A percentile compares a stretch with the other conserved stretches of the same genome.
These are phyloP conservation scores for Bombus waltoni DNA, from an alignment of 1,140 invertebrate genomes.

Conservation along the genomic window DNA sequence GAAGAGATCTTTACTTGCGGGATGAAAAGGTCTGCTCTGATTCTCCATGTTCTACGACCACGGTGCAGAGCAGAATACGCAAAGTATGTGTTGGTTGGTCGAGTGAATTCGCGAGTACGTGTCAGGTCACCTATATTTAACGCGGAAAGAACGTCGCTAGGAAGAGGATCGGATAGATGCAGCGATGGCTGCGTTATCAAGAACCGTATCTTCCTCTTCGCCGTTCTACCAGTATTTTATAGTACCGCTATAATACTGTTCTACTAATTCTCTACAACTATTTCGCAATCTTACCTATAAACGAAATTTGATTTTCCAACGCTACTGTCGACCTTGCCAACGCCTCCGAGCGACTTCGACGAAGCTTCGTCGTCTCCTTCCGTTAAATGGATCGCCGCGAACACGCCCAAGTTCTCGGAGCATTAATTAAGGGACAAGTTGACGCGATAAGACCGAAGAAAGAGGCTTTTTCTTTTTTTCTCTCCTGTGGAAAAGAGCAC, in stretches of 20 bases:
- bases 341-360: background rate
- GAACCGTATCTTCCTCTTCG: conserved; percentile 8
- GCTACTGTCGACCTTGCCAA: no score
- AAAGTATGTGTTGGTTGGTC: conserved; percentile 2
- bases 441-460: conserved; percentile 28
- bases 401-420: conserved; percentile 27
- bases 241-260: no score
- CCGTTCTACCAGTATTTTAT: background rate
- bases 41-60: background rate
- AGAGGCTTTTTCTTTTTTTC: conserved; percentile 11
- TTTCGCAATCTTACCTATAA: no score
- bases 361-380: background rate
- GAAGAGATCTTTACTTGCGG: no score
- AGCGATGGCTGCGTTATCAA: background rate
- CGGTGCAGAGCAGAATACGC: background rate
- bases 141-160: conserved; percentile 14
- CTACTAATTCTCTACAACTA: no score
- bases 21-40: no score
- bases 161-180: conserved; percentile 19
- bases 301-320: background rate
- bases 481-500: background rate
- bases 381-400: conserved; percentile 21
- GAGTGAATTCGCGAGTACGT: conserved; percentile 11
- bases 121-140: conserved; percentile 55
- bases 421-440: conserved; percentile 52